phyloP scores from a whole-genome alignment of 2,888 invertebrate genomes.

The Alviniconcha strummeri region DNA sequence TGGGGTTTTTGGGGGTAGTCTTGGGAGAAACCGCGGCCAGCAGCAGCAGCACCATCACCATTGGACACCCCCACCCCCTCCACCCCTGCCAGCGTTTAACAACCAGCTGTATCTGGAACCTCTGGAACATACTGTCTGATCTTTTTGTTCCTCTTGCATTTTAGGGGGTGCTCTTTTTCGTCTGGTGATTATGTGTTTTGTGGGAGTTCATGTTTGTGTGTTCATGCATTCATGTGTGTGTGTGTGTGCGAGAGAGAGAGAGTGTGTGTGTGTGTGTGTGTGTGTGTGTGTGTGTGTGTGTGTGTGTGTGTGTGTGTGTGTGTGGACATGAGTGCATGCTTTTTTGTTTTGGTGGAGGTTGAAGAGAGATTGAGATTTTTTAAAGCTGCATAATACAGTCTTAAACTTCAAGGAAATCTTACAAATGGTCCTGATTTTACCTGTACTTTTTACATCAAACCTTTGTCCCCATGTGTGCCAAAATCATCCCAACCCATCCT shows the following conservation, averaged over 20 bases:
- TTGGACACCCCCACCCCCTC: slow-evolving; percentile 39
- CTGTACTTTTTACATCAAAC: background rate
- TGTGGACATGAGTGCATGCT: background rate
- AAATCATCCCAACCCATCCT: background rate
- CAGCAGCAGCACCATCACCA: slow-evolving; percentile 7
- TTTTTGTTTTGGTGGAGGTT: background rate
- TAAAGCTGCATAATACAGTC: background rate
- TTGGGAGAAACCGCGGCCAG: slow-evolving; percentile 8
- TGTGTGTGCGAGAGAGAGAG: background rate
- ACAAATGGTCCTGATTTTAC: background rate
- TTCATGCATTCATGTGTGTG: background rate
- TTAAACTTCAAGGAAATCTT: background rate
- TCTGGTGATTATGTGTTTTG: background rate
- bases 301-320: background rate
- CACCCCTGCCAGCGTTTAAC: slow-evolving; percentile 39
- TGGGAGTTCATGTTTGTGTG: background rate
- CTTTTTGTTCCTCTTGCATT: background rate
- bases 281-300: background rate
- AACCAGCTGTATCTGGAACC: slow-evolving; percentile 42
- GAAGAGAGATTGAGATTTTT: background rate
- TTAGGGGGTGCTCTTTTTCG: background rate
- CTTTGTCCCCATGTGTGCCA: background rate
- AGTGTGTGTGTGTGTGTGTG: background rate
- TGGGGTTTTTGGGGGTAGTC: slow-evolving; percentile 10
- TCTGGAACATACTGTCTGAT: slow-evolving; percentile 35